phyloP scores from a whole-genome alignment of 2,113 vertebrate species.

The Odocoileus virginianus region DNA sequence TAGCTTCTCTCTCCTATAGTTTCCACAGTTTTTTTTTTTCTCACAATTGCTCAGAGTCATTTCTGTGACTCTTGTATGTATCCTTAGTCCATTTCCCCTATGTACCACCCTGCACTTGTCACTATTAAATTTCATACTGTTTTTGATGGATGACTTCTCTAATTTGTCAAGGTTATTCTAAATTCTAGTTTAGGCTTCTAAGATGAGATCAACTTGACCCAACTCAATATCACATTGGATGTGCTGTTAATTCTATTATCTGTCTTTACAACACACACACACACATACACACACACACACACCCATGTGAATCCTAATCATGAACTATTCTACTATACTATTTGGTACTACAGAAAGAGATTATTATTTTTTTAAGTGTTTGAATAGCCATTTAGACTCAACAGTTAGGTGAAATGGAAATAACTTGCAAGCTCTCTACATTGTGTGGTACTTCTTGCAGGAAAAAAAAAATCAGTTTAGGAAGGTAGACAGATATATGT shows the following conservation, averaged over 20 bases:
- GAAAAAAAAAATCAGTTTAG: not conserved
- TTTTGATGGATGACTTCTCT: not conserved
- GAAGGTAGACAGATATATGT: not conserved
- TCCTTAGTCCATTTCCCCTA: not conserved
- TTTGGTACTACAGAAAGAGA: not conserved
- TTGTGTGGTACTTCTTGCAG: not conserved
- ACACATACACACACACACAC: not conserved
- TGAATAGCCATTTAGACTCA: not conserved
- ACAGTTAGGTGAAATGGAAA: not conserved
- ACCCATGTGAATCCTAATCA: not conserved
- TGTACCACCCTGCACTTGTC: not conserved
- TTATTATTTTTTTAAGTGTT: not conserved
- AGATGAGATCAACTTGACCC: not conserved
- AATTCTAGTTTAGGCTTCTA: constrained; percentile 4
- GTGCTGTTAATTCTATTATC: not conserved
- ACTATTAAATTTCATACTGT: not conserved
- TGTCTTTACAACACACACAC: not conserved
- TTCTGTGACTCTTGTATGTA: not conserved
- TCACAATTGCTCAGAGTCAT: not conserved
- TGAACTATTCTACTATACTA: not conserved
- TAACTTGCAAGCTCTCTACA: not conserved
- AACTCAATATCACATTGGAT: not conserved
- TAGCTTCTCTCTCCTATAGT: not conserved
- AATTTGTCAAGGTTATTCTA: constrained; percentile 15
- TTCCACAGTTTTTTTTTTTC: not conserved